Conservation (phyloP, 2,888 invertebrate genomes). For the Athalia circularis region DNA sequence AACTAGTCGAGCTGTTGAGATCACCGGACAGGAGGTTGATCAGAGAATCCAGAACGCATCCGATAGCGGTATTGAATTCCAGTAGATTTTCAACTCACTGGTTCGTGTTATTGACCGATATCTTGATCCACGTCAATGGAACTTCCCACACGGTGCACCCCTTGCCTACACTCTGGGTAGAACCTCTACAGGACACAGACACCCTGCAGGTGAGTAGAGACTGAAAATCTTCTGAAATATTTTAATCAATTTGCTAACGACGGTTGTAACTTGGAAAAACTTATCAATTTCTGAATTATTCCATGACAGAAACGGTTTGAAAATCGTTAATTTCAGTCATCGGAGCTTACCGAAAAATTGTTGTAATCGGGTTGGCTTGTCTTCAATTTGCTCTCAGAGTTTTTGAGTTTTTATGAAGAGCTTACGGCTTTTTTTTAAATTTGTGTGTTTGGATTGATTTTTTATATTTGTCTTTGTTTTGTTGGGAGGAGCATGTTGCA, state of each 20-base stretch:
- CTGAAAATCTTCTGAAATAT: neutral
- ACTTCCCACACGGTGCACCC: conserved; percentile 81
- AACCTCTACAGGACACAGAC: conserved; percentile 82
- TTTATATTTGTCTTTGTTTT: conserved; percentile 34
- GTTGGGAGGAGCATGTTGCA: conserved; percentile 43
- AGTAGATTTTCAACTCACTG: conserved; percentile 86
- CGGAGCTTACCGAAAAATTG: too few relatives aligned
- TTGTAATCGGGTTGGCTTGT: too few relatives aligned
- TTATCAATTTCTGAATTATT: too few relatives aligned
- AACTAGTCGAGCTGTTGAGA: conserved; percentile 79
- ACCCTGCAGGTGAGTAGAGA: conserved; percentile 74
- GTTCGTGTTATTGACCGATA: conserved; percentile 89
- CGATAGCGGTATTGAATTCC: conserved; percentile 82
- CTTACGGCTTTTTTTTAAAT: neutral
- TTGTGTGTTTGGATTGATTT: conserved; percentile 41
- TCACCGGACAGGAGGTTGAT: conserved; percentile 84
- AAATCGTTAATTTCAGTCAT: too few relatives aligned
- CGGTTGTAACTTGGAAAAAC: too few relatives aligned
- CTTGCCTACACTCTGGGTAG: conserved; percentile 87
- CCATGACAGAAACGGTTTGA: too few relatives aligned
- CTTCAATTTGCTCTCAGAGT: too few relatives aligned
- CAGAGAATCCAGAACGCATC: conserved; percentile 84
- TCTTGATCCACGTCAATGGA: conserved; percentile 85
- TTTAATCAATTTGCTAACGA: neutral
- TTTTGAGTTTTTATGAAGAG: too few relatives aligned